These are phyloP conservation scores for Chitala chitala DNA, from an alignment of 2,113 vertebrate genomes.

Conservation along the genomic window DNA sequence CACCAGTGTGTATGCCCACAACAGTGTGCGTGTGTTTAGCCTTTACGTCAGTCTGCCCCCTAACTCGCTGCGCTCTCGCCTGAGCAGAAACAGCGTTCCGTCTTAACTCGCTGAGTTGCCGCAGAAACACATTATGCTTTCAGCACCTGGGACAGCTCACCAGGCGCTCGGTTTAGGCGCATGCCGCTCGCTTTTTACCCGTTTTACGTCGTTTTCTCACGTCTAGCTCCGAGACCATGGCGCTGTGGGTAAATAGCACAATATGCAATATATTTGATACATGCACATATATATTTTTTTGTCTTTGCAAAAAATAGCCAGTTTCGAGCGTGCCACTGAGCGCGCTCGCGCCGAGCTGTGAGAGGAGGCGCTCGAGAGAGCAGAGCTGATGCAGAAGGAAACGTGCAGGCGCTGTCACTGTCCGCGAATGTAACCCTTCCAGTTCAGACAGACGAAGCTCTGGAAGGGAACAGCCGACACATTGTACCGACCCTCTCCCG, in stretches of 20 bases:
- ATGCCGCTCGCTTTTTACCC: not conserved
- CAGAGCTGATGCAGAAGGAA: conserved; percentile 50
- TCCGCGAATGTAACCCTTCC: conserved; percentile 11
- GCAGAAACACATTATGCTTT: conserved; percentile 34
- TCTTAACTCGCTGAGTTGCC: conserved; percentile 39
- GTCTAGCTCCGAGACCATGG: not conserved
- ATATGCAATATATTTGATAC: not conserved
- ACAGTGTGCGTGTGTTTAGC: conserved; percentile 42
- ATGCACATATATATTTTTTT: not conserved
- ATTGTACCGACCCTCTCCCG: conserved; percentile 10
- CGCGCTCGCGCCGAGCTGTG: conserved; percentile 20
- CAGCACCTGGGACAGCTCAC: conserved; percentile 16
- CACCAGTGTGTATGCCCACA: conserved; percentile 36
- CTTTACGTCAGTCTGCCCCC: conserved; percentile 23
- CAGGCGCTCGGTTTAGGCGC: too few relatives aligned
- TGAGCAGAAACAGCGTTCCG: conserved; percentile 27
- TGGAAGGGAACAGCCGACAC: not conserved
- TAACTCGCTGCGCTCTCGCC: conserved; percentile 16
- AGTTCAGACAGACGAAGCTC: not conserved
- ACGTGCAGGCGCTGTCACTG: conserved; percentile 30
- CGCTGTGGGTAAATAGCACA: not conserved
- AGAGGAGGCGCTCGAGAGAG: conserved; percentile 31
- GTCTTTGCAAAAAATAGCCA: not conserved
- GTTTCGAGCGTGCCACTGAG: not conserved
- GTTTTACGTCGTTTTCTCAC: not conserved